phyloP scores from a whole-genome alignment of 2,113 vertebrate genomes.

The Tricholaema leucomelas region DNA sequence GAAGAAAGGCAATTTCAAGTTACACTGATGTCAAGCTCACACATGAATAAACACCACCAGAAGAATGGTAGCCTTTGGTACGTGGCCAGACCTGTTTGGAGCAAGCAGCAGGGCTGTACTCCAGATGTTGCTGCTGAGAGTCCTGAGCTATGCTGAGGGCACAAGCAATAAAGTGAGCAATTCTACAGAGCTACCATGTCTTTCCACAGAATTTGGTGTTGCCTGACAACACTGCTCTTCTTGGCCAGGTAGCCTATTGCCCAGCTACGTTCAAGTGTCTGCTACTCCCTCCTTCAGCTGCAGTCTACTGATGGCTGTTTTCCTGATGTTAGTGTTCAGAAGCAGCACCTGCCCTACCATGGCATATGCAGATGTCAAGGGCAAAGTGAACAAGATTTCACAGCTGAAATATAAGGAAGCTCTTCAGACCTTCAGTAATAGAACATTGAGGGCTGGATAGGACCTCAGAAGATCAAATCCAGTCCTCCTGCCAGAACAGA shows the following conservation, averaged over 20 bases:
- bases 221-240: background rate
- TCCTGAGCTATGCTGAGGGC: background rate
- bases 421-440: background rate
- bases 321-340: background rate
- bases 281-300: background rate
- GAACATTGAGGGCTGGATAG: no score
- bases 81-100: background rate
- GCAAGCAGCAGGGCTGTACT: background rate
- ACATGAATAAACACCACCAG: background rate
- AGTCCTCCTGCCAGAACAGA: no score
- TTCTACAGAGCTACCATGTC: accelerated
- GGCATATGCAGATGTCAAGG: background rate
- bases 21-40: background rate
- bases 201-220: background rate
- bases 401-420: background rate
- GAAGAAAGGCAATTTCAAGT: background rate
- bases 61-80: background rate
- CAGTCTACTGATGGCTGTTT: background rate
- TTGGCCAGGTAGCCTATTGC: background rate
- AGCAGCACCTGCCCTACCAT: background rate
- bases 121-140: background rate
- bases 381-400: background rate
- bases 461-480: no score
- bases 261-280: background rate
- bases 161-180: background rate